Conservation (phyloP, 2,888 invertebrate species). For the Ramazzottius varieornatus region DNA sequence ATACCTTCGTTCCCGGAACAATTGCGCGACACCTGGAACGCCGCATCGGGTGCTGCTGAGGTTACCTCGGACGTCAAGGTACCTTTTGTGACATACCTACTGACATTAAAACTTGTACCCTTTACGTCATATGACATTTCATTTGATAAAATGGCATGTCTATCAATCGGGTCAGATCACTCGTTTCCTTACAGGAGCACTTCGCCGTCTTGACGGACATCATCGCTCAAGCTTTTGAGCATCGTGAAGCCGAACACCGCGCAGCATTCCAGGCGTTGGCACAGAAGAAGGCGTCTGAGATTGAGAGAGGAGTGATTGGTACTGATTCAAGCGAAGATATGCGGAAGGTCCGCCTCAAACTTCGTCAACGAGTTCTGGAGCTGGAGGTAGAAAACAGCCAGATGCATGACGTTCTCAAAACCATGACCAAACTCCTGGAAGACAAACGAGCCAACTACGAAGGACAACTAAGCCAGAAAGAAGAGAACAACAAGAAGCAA, state of each 20-base stretch:
- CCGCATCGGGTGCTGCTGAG: background rate
- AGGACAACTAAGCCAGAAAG: background rate
- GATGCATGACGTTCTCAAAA: background rate
- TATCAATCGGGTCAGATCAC: no score
- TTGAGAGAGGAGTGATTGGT: background rate
- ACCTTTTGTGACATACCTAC: background rate
- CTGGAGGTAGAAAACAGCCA: constrained; percentile 1
- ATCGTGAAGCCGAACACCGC: background rate
- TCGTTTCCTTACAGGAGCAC: no score
- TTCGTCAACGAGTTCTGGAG: background rate
- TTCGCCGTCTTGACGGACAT: background rate
- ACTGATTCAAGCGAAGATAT: background rate
- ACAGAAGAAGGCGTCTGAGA: background rate
- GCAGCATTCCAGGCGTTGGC: background rate
- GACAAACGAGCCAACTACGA: background rate
- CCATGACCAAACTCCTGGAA: background rate
- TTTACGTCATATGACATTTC: no score
- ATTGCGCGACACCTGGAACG: background rate
- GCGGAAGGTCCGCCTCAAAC: background rate
- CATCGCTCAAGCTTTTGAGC: background rate
- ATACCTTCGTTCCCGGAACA: background rate
- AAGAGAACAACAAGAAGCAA: background rate
- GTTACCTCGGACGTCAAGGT: background rate
- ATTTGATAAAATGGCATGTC: no score
- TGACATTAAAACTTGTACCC: no score